Base-by-base conservation (phyloP, 2,888 invertebrate genomes). In the Tinea pellionella region DNA sequence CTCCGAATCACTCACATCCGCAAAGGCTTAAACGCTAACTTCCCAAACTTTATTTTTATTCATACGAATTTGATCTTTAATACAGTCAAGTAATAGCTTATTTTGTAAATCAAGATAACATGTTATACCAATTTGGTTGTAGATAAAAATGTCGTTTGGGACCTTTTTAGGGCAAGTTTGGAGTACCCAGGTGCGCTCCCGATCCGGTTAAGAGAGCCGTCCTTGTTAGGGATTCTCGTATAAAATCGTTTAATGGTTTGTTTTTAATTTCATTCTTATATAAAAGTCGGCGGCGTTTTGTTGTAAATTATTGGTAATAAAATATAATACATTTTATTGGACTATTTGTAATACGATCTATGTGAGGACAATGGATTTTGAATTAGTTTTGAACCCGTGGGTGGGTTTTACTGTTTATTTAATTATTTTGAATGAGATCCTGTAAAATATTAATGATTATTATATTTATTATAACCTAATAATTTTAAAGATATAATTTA, bases 181-280 rank as follows among this genome's bases (percentile, higher is more conserved):
- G 82, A 85, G 87, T 85, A 79, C 87, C 87, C 87, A 87, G 87
- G 87, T 87, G 87, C 84, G 87, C 80, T 85, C 85, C 84, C 84
- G 84, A 85, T 84, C 85, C 85, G 82, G 86, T 86, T 85, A 87
- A 86, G 84, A 86, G 84, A 82, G 83, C 82, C 80, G 80, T 80
- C 85, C 85, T 86, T 86, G 87, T 86, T 86, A 86, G 77, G 77
- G 80, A 85, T 77, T 83, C 83, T 79, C 79, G 78, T 79, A 82
- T 80, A 78, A 83, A 84, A 85, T 84, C 77, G 82, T 84, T 84
- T 84, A 86, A 87, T 87, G 85, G 85, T 85, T 86, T 87, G 86
- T 87, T 87, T 86, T 86, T 85, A 84, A 84, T 84, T 82, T 80
- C 78, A 80, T 82, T 86, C 83, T 78, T 78, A 79, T n/a, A n/a